phyloP scores from a whole-genome alignment of 2,888 invertebrate species.

The Gibbula magus region DNA sequence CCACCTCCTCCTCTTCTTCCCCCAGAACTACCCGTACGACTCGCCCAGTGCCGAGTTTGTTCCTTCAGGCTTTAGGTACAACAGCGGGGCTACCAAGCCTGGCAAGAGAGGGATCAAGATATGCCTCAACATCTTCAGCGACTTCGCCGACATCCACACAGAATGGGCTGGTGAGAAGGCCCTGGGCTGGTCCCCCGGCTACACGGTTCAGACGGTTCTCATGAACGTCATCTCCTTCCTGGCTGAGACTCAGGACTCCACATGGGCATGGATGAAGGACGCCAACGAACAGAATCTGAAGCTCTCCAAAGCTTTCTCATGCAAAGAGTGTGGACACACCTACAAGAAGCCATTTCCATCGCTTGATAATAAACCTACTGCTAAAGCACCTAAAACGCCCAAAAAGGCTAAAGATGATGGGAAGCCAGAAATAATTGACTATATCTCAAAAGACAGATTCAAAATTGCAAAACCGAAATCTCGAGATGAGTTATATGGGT shows the following conservation, averaged over 20 bases:
- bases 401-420: constrained; percentile 20
- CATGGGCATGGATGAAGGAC: constrained; percentile 42
- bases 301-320: constrained; percentile 57
- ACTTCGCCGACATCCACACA: constrained; percentile 64
- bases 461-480: constrained; percentile 49
- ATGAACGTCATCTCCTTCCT: constrained; percentile 67
- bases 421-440: constrained; percentile 55
- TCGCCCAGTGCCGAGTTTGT: constrained; percentile 69
- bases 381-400: constrained; percentile 30
- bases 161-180: constrained; percentile 68
- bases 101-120: constrained; percentile 66
- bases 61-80: constrained; percentile 61
- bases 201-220: constrained; percentile 66
- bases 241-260: constrained; percentile 56
- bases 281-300: constrained; percentile 57
- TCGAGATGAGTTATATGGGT: constrained; percentile 59
- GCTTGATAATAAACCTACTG: constrained; percentile 36
- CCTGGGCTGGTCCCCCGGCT: constrained; percentile 67
- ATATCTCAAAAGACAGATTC: constrained; percentile 62
- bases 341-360: constrained; percentile 62
- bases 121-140: constrained; percentile 67
- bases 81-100: constrained; percentile 63
- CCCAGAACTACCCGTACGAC: constrained; percentile 63
- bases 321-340: constrained; percentile 65
- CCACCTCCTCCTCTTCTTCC: constrained; percentile 63